Evolutionary conservation across 2,888 invertebrate genomes (phyloP), one percentile per base, ranked within the genome.

Genomic region (Hirtodrosophila alboralis): DNA sequence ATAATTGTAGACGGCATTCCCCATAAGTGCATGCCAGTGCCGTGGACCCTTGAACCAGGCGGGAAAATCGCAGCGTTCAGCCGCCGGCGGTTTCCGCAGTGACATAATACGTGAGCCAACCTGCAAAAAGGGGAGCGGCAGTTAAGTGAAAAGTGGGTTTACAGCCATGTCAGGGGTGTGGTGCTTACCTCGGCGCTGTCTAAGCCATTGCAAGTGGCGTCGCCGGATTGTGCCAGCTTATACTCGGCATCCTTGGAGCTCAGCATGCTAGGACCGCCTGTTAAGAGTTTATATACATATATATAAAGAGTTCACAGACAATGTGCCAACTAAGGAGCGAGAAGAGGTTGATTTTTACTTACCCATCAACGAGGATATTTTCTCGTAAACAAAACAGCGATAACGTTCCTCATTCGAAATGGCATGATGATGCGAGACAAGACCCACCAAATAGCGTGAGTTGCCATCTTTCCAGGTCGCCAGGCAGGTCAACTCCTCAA

Each of bases 381-480:
- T 95, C 92, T 96, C 97, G 91, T 96, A 97, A 62, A 98, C 98
- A 92, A 98, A 98, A 92, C 98, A 98, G 75, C 98, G 93, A 92
- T 96, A 98, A 73, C 97, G 94, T 90, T 97, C 97, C 90, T 97
- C 97, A 91, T 96, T 96, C 87, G 96, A 96, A 76, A 96, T 95
- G 60, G 96, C 96, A 91, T 96, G 96, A 90, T 94, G 94, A 92
- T 96, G 96, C 86, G 96, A 95, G 63, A 97, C 93, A 90, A 96
- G 95, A 48, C 97, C 97, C 54, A 97, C 97, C 72, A 97, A 92
- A 91, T 97, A 97, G 56, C 97, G 93, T 47, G 96, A 94, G 87
- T 96, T 97, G 53, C 97, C 97, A 90, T 97, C 97, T 91, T 97
- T 97, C 97, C 97, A 97, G 54, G 95, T 95, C 3, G 97, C 97